Evolutionary conservation across 2,888 invertebrate genomes (phyloP).

Genomic region (Tenthredo scrophulariae): DNA sequence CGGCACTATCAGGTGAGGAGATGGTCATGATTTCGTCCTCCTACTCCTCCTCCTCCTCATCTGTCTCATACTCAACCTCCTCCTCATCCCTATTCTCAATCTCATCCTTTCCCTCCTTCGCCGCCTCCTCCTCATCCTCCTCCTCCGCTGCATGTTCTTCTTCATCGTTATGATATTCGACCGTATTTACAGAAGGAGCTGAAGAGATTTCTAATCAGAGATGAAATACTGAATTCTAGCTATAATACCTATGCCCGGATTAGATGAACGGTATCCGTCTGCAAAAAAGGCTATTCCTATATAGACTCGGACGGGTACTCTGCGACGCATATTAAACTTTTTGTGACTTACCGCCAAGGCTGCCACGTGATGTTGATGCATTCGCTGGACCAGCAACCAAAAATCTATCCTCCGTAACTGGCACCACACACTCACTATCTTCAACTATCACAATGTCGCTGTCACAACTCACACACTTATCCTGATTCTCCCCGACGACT

Average conservation of each 20-base stretch:
- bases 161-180: no score
- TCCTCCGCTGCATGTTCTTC: background rate
- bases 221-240: no score
- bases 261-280: background rate
- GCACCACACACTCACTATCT: background rate
- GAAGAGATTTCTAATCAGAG: no score
- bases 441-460: background rate
- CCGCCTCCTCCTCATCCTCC: background rate
- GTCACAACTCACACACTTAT: background rate
- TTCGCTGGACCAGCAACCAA: background rate
- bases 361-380: no score
- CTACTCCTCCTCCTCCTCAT: background rate
- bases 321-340: background rate
- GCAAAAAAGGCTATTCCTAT: no score
- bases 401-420: background rate
- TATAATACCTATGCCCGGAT: background rate
- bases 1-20: no score
- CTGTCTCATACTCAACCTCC: background rate
- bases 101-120: background rate
- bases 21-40: background rate
- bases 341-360: background rate
- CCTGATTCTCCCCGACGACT: background rate
- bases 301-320: background rate
- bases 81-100: background rate
- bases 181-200: no score